Evolutionary conservation across 2,113 vertebrate genomes (phyloP).

Genomic region (Elephas maximus): DNA sequence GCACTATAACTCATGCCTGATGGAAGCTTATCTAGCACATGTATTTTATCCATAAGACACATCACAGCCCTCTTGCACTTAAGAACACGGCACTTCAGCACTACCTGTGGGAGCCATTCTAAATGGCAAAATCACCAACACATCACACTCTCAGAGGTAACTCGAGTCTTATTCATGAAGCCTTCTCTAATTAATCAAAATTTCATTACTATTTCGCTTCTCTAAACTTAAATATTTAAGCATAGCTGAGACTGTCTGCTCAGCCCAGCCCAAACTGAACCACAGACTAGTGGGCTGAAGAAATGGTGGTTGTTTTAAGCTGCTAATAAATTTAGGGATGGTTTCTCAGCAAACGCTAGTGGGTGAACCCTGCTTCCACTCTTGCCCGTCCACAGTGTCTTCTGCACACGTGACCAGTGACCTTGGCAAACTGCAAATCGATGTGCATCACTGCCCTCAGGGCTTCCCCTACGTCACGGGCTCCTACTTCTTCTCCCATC

Average conservation of each 20-base stretch:
- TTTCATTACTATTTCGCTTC: neutral
- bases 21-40: neutral
- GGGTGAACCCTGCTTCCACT: neutral
- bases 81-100: neutral
- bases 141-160: neutral
- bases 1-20: neutral
- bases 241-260: neutral
- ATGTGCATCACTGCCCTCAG: neutral
- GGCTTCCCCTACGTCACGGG: neutral
- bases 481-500: neutral
- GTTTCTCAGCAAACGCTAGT: neutral
- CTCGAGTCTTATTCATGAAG: neutral
- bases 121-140: neutral
- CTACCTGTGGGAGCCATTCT: neutral
- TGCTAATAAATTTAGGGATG: neutral
- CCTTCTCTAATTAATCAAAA: neutral
- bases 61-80: neutral
- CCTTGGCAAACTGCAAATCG: neutral
- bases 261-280: neutral
- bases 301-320: neutral
- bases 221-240: neutral
- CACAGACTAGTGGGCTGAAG: neutral
- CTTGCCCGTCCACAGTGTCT: neutral
- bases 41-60: neutral
- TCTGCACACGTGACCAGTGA: neutral